phyloP scores from a whole-genome alignment of 2,113 vertebrate species.

The Burhinus oedicnemus region DNA sequence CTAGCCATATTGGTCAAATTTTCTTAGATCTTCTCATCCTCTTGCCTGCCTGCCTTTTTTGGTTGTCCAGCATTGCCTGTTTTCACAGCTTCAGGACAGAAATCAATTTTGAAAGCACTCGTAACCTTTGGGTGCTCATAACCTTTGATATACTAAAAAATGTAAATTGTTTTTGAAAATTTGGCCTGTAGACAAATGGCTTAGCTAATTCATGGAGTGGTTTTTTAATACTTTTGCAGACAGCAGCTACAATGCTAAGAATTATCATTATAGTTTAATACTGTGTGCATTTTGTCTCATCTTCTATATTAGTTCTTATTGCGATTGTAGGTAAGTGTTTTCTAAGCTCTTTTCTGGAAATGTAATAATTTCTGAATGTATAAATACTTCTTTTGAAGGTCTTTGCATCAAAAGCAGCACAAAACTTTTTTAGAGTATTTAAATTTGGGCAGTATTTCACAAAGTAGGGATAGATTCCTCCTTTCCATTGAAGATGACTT shows the following conservation, averaged over 20 bases:
- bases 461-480: background rate
- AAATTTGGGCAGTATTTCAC: background rate
- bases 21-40: background rate
- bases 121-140: background rate
- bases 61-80: background rate
- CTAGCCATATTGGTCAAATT: background rate
- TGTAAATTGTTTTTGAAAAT: background rate
- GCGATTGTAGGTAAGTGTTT: background rate
- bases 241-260: background rate
- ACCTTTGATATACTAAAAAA: background rate
- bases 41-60: background rate
- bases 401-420: background rate
- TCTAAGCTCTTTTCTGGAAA: background rate
- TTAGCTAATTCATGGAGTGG: background rate
- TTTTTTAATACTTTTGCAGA: background rate
- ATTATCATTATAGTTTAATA: background rate
- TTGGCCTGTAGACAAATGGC: background rate
- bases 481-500: background rate
- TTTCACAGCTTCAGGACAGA: background rate
- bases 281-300: background rate
- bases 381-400: background rate
- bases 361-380: background rate
- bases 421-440: background rate
- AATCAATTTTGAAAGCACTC: background rate
- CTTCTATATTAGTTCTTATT: background rate